These are phyloP conservation scores for Calidris pugnax DNA, from an alignment of 2,113 vertebrate genomes.

Conservation along the genomic window DNA sequence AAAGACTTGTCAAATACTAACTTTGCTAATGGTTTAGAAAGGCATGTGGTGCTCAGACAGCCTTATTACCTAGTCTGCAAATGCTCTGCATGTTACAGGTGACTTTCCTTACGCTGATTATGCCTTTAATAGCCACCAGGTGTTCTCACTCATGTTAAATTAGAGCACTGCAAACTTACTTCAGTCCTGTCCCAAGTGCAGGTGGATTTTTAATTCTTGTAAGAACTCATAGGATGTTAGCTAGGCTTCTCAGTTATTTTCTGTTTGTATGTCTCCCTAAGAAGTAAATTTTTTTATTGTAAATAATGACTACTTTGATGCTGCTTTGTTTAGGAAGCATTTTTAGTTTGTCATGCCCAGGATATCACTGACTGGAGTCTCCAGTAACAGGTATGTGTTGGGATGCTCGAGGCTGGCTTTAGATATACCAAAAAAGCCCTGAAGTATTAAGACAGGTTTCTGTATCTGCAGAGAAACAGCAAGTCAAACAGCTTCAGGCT, in stretches of 20 bases:
- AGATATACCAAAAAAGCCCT: not conserved
- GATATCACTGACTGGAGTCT: not conserved
- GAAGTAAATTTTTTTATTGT: not conserved
- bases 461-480: accelerated
- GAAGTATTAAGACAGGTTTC: not conserved
- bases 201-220: not conserved
- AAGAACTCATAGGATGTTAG: not conserved
- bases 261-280: not conserved
- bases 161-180: not conserved
- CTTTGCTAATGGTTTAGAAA: not conserved
- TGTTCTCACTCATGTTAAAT: not conserved
- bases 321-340: not conserved
- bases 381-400: not conserved
- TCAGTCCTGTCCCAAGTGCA: not conserved
- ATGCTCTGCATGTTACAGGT: not conserved
- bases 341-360: not conserved
- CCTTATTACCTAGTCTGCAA: not conserved
- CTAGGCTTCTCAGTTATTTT: not conserved
- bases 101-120: not conserved
- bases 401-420: not conserved
- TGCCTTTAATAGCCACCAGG: not conserved
- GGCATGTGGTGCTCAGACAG: not conserved
- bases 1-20: not conserved
- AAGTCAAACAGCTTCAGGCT: not conserved
- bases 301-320: not conserved